Evolutionary conservation across 2,888 invertebrate species (phyloP), one percentile per base, ranked within the genome.

Genomic region (Mechanitis mazaeus): DNA sequence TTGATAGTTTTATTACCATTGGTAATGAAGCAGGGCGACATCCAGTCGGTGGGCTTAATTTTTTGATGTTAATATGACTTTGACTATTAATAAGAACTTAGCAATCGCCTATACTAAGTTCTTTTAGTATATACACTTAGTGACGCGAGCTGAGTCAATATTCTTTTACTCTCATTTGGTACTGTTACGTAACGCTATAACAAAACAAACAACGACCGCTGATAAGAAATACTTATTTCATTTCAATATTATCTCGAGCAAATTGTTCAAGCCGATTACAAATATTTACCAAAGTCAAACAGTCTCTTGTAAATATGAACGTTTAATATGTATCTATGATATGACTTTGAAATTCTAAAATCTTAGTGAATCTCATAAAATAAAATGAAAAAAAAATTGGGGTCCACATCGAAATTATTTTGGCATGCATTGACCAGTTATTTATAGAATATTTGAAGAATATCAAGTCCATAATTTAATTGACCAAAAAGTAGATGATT

Each of bases 121-220:
- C 42, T 42, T 11, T 9, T 9, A 42, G 7, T 31, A 9, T 31
- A 50, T 6, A 31, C 31, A 1, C 1, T 7, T 31, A 31, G 31
- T 47, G 20, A 6, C 47, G 47, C n/a, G n/a, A 31, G 7, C 9
- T 9, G 7, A 50, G 28, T 50, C 7, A 50, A 31, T 50, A 31
- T 31, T 50, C 7, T 28, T 31, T 50, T 9, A 50, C 5, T 28
- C 31, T 5, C 28, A 31, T 31, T 50, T 58, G 55, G 45, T 58
- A 42, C 54, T 6, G 54, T 38, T 58, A 56, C 45, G 46, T 59
- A 55, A 62, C 28, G 35, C 61, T 60, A 60, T 61, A 61, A 59
- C 11, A 20, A 50, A 35, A 33, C n/a, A 54, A 33, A 58, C 47
- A 42, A 6, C 12, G 35, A 33, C 58, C 45, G 7, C 58, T 58